These are phyloP conservation scores for Pentalonia nigronervosa DNA, from an alignment of 1,140 invertebrate genomes.

Conservation along the genomic window DNA sequence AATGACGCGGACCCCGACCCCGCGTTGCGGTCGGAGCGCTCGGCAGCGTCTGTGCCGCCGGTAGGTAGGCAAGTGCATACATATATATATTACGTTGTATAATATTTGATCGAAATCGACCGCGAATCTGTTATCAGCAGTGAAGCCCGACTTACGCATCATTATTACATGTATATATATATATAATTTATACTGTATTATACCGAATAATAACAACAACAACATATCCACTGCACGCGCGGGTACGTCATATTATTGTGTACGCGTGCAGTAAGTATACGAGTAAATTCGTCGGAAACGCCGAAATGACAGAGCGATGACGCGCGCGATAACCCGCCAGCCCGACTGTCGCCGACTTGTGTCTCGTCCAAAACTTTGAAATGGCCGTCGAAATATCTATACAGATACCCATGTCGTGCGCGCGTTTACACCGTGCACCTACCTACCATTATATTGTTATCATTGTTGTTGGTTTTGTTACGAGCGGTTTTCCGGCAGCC, in stretches of 20 bases:
- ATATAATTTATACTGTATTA: background rate
- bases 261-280: too few species aligned
- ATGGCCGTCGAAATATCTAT: background rate
- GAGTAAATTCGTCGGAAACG: background rate
- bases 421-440: background rate
- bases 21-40: background rate
- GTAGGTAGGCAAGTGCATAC: too few species aligned
- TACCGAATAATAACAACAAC: background rate
- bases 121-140: background rate
- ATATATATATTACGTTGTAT: too few species aligned
- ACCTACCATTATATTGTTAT: background rate
- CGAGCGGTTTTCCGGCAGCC: background rate
- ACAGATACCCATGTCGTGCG: background rate
- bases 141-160: background rate
- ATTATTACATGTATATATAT: background rate
- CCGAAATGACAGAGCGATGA: background rate
- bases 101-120: background rate
- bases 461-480: background rate
- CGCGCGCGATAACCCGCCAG: background rate
- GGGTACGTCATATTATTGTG: background rate
- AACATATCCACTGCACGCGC: background rate
- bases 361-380: slow-evolving; percentile 7
- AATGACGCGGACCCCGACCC: background rate
- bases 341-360: background rate
- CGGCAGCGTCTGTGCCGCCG: background rate